phyloP scores from a whole-genome alignment of 23 tunicate genomes.

The Trididemnum miniatum region DNA sequence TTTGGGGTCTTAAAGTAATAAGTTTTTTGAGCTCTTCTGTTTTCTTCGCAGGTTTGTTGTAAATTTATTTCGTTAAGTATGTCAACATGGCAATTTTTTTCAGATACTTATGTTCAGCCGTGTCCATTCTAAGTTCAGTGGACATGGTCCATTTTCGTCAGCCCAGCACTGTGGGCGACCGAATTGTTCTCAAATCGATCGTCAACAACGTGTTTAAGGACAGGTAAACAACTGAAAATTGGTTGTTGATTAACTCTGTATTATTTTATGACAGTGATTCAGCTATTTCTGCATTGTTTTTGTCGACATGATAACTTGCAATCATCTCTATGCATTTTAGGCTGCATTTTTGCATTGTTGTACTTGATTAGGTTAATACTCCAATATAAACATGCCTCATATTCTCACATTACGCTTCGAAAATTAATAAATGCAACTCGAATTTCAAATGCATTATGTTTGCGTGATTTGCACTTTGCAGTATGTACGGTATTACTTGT shows the following conservation, averaged over 20 bases:
- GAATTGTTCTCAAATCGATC: conserved; percentile 64
- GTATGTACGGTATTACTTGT: too few species aligned
- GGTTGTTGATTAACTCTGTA: not conserved
- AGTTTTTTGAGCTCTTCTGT: not conserved
- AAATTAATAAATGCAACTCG: too few species aligned
- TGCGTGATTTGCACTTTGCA: too few species aligned
- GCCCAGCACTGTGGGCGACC: conserved; percentile 85
- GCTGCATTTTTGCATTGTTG: too few species aligned
- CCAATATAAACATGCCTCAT: too few species aligned
- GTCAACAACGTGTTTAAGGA: conserved; percentile 71
- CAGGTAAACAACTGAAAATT: conserved; percentile 40
- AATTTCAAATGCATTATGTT: too few species aligned
- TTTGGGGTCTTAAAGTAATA: not conserved
- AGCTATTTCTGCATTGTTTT: not conserved
- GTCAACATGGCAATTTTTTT: too few species aligned
- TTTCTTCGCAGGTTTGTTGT: not conserved
- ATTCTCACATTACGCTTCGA: too few species aligned
- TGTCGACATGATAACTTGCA: too few species aligned
- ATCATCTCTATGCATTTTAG: too few species aligned
- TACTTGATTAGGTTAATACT: too few species aligned
- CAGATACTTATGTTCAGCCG: conserved; percentile 51
- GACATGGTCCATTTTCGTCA: conserved; percentile 89
- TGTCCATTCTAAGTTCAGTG: conserved; percentile 55
- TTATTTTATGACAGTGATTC: not conserved
- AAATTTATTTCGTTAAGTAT: not conserved